Evolutionary conservation across 2,113 vertebrate species (phyloP).

Genomic region (Cygnus atratus): DNA sequence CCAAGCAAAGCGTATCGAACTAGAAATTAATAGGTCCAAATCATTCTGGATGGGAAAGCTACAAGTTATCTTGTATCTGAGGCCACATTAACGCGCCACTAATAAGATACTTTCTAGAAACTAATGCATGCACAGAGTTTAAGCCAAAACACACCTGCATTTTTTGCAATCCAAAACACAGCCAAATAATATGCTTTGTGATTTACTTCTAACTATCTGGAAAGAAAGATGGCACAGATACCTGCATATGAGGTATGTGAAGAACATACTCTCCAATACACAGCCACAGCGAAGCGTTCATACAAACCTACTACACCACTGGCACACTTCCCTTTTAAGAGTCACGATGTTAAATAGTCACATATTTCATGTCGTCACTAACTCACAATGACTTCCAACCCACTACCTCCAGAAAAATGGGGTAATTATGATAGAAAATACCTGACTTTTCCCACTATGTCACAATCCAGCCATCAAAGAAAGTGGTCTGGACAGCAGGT

Average conservation of each 20-base stretch:
- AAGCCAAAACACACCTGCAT: neutral
- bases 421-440: neutral
- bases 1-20: neutral
- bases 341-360: neutral
- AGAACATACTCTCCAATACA: neutral
- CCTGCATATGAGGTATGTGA: neutral
- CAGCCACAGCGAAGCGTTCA: neutral
- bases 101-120: neutral
- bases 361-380: neutral
- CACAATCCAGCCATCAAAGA: neutral
- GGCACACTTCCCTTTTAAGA: neutral
- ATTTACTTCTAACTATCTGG: neutral
- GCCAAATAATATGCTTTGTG: neutral
- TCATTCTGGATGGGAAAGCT: neutral
- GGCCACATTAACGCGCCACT: neutral
- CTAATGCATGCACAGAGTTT: neutral
- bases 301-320: neutral
- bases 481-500: rapidly evolving
- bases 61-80: neutral
- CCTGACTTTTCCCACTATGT: neutral
- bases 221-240: neutral
- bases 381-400: neutral
- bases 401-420: neutral
- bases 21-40: neutral
- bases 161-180: neutral